phyloP scores from a whole-genome alignment of 2,888 invertebrate genomes.

The Cryptus armator region DNA sequence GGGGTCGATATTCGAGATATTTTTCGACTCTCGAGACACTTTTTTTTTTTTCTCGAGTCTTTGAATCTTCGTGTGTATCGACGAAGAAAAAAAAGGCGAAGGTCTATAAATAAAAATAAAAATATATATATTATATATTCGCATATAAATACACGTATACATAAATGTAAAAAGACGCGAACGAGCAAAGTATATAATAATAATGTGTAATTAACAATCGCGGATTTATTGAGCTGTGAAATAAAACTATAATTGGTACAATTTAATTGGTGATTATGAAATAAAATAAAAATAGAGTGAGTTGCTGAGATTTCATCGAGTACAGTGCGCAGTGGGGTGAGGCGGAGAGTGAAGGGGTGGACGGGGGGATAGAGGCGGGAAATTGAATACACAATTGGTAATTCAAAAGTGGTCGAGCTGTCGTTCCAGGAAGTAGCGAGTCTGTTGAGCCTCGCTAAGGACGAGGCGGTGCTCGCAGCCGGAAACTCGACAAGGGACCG shows the following conservation, averaged over 20 bases:
- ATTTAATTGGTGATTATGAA: not conserved
- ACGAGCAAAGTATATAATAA: too few relatives aligned
- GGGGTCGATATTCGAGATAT: too few relatives aligned
- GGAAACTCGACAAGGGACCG: slow-evolving; percentile 78
- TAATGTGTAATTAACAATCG: too few relatives aligned
- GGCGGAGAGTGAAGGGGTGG: not conserved
- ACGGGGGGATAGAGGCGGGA: not conserved
- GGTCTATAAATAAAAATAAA: not conserved
- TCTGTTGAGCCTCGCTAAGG: slow-evolving; percentile 78
- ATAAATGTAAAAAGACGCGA: too few relatives aligned
- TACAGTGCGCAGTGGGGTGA: too few relatives aligned
- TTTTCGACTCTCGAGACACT: too few relatives aligned
- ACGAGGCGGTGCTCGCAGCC: slow-evolving; percentile 77
- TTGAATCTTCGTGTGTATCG: slow-evolving; percentile 2
- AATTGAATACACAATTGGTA: slow-evolving; percentile 10
- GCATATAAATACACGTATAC: too few relatives aligned
- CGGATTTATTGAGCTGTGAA: not conserved
- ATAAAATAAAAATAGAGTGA: not conserved
- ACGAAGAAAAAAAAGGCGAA: not conserved
- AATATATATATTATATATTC: not conserved
- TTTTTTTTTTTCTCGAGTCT: not conserved
- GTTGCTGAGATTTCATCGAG: not conserved
- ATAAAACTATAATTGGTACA: not conserved
- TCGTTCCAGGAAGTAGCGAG: slow-evolving; percentile 78
- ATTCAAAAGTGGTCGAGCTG: slow-evolving; percentile 74